These are phyloP conservation scores for Eudyptes chrysolophus DNA, from an alignment of 2,113 vertebrate species.

Conservation along the genomic window DNA sequence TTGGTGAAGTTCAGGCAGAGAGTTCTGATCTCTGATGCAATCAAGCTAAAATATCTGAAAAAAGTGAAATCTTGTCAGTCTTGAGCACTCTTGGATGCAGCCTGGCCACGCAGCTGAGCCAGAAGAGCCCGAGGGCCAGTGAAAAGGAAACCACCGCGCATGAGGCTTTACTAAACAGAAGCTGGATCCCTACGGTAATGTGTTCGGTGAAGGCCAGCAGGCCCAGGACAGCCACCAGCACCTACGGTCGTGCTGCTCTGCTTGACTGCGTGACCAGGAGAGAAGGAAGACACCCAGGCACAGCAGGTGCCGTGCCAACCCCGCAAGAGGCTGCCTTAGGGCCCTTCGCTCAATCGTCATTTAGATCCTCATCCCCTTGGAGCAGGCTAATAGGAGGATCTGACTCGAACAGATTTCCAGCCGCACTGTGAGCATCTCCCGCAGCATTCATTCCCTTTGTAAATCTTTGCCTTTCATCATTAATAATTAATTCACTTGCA, in stretches of 20 bases:
- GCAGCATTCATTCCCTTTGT: neutral
- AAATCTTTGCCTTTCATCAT: slow-evolving; percentile 35
- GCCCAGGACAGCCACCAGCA: neutral
- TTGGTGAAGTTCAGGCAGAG: neutral
- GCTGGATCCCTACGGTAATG: rapidly evolving
- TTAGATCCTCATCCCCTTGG: neutral
- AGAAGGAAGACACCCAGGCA: neutral
- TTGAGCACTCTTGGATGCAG: neutral
- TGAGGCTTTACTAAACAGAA: neutral
- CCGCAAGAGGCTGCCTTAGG: rapidly evolving
- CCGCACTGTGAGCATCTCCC: neutral
- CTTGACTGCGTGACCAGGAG: neutral
- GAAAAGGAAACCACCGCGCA: neutral
- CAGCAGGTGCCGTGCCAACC: neutral
- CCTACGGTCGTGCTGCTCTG: rapidly evolving
- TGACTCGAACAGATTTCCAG: neutral
- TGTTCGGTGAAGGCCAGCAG: rapidly evolving
- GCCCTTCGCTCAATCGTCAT: neutral
- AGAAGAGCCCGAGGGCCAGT: neutral
- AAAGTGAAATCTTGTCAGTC: neutral
- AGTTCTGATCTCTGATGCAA: neutral
- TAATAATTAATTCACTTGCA: slow-evolving; percentile 38
- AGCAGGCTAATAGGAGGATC: neutral
- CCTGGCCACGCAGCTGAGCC: neutral
- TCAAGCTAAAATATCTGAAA: neutral